Base-by-base conservation (phyloP, 1,140 invertebrate species). In the Prorops nasuta region DNA sequence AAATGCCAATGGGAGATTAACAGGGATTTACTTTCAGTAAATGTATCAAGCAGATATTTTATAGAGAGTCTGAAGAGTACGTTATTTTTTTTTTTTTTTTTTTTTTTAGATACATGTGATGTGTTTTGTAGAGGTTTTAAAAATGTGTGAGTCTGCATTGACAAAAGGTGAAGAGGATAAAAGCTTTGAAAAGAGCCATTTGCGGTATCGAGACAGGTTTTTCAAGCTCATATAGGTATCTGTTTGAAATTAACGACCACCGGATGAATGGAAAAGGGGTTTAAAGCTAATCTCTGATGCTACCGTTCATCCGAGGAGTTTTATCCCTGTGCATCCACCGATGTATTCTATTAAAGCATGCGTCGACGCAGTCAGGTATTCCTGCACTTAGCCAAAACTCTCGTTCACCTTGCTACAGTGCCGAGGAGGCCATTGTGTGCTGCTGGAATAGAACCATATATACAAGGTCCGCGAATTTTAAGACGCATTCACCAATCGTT, bases 361-460 rank as follows among this genome's bases (percentile, higher is more conserved):
- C 43, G 55, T 58, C 54, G n/a, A n/a, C 43, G 42, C 55, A 58
- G 45, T 39, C 50, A 58, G 56, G 56, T 59, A 59, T 49, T 43
- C 24, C 37, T 43, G 46, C 56, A 49, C 55, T 59, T 57, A 49
- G 32, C 39, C 24, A n/a, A n/a, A n/a, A n/a, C n/a, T n/a, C n/a
- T n/a, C n/a, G n/a, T n/a, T n/a, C n/a, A n/a, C n/a, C n/a, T n/a
- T n/a, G n/a, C n/a, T n/a, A n/a, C n/a, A n/a, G n/a, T n/a, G n/a
- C n/a, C n/a, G n/a, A n/a, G n/a, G n/a, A n/a, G n/a, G n/a, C n/a
- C n/a, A n/a, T n/a, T n/a, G n/a, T n/a, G n/a, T n/a, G n/a, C n/a
- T n/a, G n/a, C n/a, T n/a, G n/a, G n/a, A n/a, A n/a, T n/a, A n/a
- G n/a, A n/a, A n/a, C n/a, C n/a, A n/a, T n/a, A n/a, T n/a, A n/a